Percentiles rank a stretch among this genome's conserved stretches.
Conservation (phyloP, 2,113 vertebrate species). For the Planiliza haematocheilus region DNA sequence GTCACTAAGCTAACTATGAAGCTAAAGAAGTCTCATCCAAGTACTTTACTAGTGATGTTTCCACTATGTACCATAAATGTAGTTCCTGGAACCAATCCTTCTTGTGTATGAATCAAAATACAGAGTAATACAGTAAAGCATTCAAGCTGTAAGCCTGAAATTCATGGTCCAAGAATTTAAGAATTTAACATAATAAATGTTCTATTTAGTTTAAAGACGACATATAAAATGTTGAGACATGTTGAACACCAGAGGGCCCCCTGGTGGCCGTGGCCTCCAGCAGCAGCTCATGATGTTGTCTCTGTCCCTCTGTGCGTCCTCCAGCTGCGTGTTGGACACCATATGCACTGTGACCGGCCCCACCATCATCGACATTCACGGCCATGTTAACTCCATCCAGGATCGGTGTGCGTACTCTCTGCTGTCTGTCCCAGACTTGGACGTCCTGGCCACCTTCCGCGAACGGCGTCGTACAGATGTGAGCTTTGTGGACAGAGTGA, state of each 20-base stretch:
- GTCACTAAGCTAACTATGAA: no score
- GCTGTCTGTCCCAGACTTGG: conserved; percentile 7
- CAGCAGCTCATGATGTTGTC: conserved; percentile 10
- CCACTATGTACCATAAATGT: no score
- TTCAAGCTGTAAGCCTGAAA: no score
- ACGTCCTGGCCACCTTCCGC: conserved; percentile 11
- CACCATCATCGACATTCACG: no score
- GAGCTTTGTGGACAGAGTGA: conserved; percentile 32
- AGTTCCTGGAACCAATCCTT: no score
- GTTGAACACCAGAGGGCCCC: background rate
- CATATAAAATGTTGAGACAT: background rate
- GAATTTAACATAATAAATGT: no score
- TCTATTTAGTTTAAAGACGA: no score
- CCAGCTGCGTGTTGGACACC: background rate
- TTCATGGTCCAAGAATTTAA: no score
- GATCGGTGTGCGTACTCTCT: conserved; percentile 30
- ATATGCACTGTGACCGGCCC: background rate
- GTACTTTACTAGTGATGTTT: no score
- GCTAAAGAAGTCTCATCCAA: no score
- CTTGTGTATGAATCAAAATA: no score
- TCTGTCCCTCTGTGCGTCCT: background rate
- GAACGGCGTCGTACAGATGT: conserved; percentile 27
- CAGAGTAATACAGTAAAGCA: no score
- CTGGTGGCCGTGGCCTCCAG: background rate
- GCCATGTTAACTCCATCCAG: background rate